Conservation (phyloP, 2,113 vertebrate genomes). For the Eulemur macaco region DNA sequence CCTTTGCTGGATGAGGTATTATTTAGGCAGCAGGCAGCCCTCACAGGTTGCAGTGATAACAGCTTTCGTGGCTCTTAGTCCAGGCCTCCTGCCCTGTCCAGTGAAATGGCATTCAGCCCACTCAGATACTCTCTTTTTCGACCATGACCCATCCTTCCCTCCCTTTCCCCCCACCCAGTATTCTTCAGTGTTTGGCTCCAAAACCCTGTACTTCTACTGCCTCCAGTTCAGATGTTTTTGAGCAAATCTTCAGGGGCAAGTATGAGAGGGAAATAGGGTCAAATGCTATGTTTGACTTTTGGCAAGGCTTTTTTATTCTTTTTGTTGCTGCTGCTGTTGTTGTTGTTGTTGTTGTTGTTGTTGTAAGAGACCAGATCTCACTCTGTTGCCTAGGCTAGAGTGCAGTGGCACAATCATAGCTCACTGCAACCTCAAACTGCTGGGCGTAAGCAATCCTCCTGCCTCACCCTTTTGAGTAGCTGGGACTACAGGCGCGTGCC, state of each 20-base stretch:
- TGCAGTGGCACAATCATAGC: too few species aligned
- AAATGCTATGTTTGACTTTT: background rate
- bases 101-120: background rate
- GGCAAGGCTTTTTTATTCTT: background rate
- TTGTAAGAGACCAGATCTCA: too few species aligned
- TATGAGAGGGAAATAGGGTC: background rate
- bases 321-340: too few species aligned
- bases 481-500: too few species aligned
- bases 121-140: background rate
- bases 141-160: background rate
- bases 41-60: background rate
- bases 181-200: background rate
- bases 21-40: background rate
- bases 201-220: background rate
- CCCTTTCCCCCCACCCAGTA: background rate
- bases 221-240: background rate
- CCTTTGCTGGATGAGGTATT: background rate
- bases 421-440: too few species aligned
- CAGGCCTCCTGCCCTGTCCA: background rate
- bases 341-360: too few species aligned
- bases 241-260: background rate
- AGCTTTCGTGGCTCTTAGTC: conserved; percentile 1
- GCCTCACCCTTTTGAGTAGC: too few species aligned
- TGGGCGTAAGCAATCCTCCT: too few species aligned
- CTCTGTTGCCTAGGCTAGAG: too few species aligned